Percentiles rank a stretch among this genome's conserved stretches.
Evolutionary conservation across 2,113 vertebrate genomes (phyloP).

Genomic region (Tragelaphus strepsiceros): DNA sequence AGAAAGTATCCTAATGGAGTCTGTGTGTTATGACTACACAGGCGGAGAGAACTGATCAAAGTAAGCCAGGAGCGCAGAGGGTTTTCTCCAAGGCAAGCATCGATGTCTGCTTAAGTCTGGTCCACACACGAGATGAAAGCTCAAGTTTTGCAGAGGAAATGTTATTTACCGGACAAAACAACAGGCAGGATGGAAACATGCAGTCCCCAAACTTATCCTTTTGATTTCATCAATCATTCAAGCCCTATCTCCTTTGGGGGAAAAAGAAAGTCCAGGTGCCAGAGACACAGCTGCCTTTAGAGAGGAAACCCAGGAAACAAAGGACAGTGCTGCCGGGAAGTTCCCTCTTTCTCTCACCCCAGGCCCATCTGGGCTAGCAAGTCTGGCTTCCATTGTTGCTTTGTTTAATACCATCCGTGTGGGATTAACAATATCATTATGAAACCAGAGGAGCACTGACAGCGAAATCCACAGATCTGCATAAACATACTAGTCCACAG

Average conservation of each 20-base stretch:
- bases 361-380: not conserved
- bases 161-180: conserved; percentile 39
- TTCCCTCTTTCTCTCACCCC: too few relatives aligned
- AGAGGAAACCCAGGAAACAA: not conserved
- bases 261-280: not conserved
- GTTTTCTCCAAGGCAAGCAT: not conserved
- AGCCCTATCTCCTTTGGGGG: not conserved
- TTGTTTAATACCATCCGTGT: not conserved
- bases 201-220: not conserved
- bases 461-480: not conserved
- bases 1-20: not conserved
- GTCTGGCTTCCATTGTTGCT: not conserved
- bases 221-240: conserved; percentile 19
- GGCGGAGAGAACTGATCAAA: not conserved
- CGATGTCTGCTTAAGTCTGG: not conserved
- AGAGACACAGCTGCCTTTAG: not conserved
- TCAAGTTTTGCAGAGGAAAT: not conserved
- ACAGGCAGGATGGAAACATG: not conserved
- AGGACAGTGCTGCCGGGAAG: not conserved
- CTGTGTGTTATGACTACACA: not conserved
- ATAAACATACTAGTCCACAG: not conserved
- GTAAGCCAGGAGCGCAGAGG: not conserved
- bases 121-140: conserved; percentile 48
- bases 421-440: not conserved
- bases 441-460: not conserved